Percentiles rank a stretch among this genome's conserved stretches.
These are phyloP conservation scores for Pica pica DNA, from an alignment of 2,113 vertebrate species.

Conservation along the genomic window DNA sequence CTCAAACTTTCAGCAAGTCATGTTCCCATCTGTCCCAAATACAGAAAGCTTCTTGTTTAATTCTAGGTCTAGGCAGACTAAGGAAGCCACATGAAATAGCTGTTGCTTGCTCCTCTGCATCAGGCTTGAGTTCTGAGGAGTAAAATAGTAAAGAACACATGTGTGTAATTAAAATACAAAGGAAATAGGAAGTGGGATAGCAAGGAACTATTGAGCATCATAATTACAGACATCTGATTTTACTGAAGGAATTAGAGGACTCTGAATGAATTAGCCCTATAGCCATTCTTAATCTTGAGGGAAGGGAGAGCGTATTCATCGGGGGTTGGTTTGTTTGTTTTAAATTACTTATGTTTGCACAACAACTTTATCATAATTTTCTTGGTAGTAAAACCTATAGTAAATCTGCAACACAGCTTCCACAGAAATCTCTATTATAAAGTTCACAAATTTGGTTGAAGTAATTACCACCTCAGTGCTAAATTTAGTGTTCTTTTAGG, in stretches of 20 bases:
- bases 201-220: slow-evolving; percentile 27
- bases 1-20: rapidly evolving
- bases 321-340: not conserved
- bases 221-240: slow-evolving; percentile 58
- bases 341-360: not conserved
- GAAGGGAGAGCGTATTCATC: not conserved
- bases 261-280: not conserved
- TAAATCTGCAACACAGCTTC: not conserved
- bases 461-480: not conserved
- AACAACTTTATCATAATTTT: not conserved
- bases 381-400: not conserved
- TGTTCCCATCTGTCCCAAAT: not conserved
- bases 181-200: not conserved
- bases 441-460: not conserved
- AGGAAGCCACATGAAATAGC: not conserved
- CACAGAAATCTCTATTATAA: not conserved
- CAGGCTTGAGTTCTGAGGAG: slow-evolving; percentile 11
- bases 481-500: not conserved
- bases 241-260: slow-evolving; percentile 7
- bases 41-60: not conserved
- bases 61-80: not conserved
- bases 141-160: slow-evolving; percentile 31
- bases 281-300: not conserved
- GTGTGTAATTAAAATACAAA: slow-evolving; percentile 59
- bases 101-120: not conserved